Evolutionary conservation across 2,797 vertebrate genomes (phyloP).

Genomic region (Furcifer pardalis): DNA sequence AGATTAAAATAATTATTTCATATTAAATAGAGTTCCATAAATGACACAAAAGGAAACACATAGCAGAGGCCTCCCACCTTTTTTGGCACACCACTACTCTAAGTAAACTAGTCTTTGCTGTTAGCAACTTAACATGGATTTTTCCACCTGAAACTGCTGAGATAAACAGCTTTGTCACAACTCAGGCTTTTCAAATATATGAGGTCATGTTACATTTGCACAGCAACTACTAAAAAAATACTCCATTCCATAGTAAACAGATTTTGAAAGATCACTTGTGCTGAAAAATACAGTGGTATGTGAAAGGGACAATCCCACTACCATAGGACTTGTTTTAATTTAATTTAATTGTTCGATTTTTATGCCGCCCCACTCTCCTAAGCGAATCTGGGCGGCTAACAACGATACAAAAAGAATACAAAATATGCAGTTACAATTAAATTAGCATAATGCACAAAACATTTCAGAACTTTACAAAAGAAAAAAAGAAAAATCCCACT

Average conservation of each 20-base stretch:
- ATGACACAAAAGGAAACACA: slow-evolving; percentile 13
- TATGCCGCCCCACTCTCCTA: too few species aligned
- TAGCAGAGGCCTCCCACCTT: slow-evolving; percentile 52
- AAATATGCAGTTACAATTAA: too few species aligned
- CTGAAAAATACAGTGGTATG: slow-evolving; percentile 44
- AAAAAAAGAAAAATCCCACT: too few species aligned
- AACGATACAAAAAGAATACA: too few species aligned
- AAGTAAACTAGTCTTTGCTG: slow-evolving; percentile 44
- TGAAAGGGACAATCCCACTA: too few species aligned
- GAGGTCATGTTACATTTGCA: slow-evolving; percentile 10
- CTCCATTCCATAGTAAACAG: slow-evolving; percentile 43
- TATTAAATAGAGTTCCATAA: slow-evolving; percentile 42
- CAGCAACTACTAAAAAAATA: slow-evolving; percentile 1
- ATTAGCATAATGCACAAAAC: too few species aligned
- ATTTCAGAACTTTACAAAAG: too few species aligned
- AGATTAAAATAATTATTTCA: slow-evolving; percentile 61
- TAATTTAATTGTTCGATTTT: too few species aligned
- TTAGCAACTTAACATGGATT: slow-evolving; percentile 41
- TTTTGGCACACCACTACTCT: slow-evolving; percentile 45
- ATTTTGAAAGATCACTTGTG: slow-evolving; percentile 38
- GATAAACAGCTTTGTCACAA: slow-evolving; percentile 40
- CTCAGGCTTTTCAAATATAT: slow-evolving; percentile 15
- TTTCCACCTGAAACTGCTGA: slow-evolving; percentile 65
- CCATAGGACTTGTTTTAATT: too few species aligned
- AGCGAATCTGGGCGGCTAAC: too few species aligned